These are phyloP conservation scores for Champsocephalus esox DNA, from an alignment of 2,797 vertebrate genomes.

Conservation along the genomic window DNA sequence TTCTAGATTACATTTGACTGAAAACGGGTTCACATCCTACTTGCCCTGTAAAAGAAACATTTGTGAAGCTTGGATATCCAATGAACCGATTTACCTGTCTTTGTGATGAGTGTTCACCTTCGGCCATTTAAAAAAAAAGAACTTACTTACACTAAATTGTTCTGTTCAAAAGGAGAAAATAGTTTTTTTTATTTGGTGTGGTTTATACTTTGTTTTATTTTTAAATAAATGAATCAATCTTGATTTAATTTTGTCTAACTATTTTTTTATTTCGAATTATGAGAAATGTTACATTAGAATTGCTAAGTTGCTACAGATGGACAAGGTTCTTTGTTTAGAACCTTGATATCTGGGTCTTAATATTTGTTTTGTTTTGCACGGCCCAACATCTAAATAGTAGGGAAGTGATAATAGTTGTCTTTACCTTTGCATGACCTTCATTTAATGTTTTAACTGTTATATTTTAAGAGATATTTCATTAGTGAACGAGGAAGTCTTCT, in stretches of 20 bases:
- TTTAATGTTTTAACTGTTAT: neutral
- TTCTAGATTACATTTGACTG: conserved; percentile 26
- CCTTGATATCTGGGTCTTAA: neutral
- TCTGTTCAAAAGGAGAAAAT: conserved; percentile 70
- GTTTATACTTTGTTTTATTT: conserved; percentile 78
- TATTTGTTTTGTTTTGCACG: neutral
- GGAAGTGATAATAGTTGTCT: neutral
- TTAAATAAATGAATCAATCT: conserved; percentile 20
- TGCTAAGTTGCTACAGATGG: rapidly evolving
- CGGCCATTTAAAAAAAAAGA: conserved; percentile 29
- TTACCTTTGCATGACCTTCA: neutral
- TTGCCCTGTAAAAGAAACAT: neutral
- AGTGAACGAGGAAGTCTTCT: neutral
- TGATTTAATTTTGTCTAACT: conserved; percentile 18
- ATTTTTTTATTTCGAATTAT: neutral
- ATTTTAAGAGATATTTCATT: neutral
- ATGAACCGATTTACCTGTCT: conserved; percentile 30
- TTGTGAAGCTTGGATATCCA: conserved; percentile 16
- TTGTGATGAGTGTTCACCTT: conserved; percentile 44
- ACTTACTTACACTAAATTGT: conserved; percentile 73
- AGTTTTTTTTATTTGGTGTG: conserved; percentile 68
- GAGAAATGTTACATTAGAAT: neutral
- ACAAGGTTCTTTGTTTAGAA: neutral
- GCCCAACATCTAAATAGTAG: neutral
- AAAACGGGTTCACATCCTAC: conserved; percentile 12